Evolutionary conservation across 2,888 invertebrate genomes (phyloP).

Genomic region (Andrena hattorfiana): DNA sequence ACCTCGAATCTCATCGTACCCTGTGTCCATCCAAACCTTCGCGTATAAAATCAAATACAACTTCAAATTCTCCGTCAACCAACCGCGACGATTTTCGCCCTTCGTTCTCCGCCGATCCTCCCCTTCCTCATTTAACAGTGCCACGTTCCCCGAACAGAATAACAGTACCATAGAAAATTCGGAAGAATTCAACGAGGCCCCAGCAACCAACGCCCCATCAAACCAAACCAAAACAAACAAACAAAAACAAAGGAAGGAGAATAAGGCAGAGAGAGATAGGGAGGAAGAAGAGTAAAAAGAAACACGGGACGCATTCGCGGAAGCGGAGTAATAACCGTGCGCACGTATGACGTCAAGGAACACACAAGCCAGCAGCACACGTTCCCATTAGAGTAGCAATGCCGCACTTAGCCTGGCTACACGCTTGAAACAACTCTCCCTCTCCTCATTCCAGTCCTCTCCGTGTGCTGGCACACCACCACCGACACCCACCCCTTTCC

Average conservation of each 20-base stretch:
- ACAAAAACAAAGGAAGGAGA: background rate
- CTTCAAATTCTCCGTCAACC: background rate
- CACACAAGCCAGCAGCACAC: slow-evolving; percentile 38
- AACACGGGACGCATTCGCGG: slow-evolving; percentile 2
- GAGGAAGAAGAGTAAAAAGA: background rate
- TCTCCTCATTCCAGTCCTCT: background rate
- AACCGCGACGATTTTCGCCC: background rate
- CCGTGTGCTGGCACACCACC: background rate
- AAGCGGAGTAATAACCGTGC: slow-evolving; percentile 51
- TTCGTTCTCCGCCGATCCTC: background rate
- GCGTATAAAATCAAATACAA: background rate
- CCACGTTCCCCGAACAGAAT: background rate
- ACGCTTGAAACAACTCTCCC: slow-evolving; percentile 53
- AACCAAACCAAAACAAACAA: background rate
- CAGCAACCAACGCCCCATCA: background rate
- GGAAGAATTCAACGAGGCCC: background rate
- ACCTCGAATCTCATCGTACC: slow-evolving; percentile 5
- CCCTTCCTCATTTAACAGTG: background rate
- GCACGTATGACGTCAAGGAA: slow-evolving; percentile 54
- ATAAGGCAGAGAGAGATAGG: background rate
- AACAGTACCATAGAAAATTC: background rate
- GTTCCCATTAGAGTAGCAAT: slow-evolving; percentile 61
- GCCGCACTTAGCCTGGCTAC: slow-evolving; percentile 52
- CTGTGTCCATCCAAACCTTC: background rate
- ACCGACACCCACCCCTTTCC: background rate